Percentiles rank a stretch among this genome's conserved stretches.
phyloP scores from a whole-genome alignment of 2,888 invertebrate genomes.

The Julus scanicus region DNA sequence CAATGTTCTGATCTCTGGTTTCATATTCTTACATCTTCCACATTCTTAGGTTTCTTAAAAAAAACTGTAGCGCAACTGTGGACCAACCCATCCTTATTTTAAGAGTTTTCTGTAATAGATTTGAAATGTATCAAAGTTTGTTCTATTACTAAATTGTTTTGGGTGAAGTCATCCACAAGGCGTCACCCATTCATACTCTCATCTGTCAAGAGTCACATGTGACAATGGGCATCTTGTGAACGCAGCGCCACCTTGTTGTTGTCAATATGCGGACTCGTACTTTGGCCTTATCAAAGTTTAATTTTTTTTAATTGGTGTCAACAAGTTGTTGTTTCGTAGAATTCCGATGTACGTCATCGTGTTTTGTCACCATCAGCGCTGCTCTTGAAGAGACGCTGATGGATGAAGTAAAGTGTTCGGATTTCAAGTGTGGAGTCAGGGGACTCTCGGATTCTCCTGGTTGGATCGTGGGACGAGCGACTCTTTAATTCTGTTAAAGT shows the following conservation, averaged over 20 bases:
- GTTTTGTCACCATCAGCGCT: not conserved
- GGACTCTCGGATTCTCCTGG: not conserved
- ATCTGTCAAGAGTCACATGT: not conserved
- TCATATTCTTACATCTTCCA: too few relatives aligned
- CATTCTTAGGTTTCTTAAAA: too few relatives aligned
- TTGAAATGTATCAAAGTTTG: too few relatives aligned
- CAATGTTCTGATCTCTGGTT: too few relatives aligned
- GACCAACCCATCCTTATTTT: too few relatives aligned
- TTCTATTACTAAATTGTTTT: not conserved
- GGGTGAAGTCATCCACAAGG: too few relatives aligned
- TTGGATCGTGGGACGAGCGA: not conserved
- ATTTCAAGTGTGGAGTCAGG: not conserved
- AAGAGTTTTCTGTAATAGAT: too few relatives aligned
- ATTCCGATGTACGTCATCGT: constrained; percentile 21
- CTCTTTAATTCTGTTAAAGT: constrained; percentile 18
- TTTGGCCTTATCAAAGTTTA: constrained; percentile 30
- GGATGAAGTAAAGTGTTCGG: not conserved
- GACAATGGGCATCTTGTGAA: not conserved
- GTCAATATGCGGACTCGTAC: not conserved
- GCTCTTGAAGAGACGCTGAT: not conserved
- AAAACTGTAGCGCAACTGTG: too few relatives aligned
- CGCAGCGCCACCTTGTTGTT: not conserved
- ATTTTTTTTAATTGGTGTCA: constrained; percentile 23
- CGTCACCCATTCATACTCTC: not conserved
- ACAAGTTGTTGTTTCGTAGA: not conserved